Conservation (phyloP, 2,797 vertebrate genomes). For the Oreochromis grahami region DNA sequence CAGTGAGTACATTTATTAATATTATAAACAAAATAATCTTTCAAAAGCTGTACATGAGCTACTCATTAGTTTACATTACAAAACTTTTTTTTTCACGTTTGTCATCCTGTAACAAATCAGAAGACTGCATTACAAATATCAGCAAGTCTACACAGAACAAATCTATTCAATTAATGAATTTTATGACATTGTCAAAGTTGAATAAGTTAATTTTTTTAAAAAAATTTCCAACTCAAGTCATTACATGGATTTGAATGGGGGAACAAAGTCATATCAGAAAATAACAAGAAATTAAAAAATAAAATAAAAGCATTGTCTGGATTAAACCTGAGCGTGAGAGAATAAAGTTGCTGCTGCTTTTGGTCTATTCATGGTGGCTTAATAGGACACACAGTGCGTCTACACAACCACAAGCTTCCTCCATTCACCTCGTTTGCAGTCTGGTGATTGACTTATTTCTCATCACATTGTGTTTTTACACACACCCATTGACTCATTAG, state of each 20-base stretch:
- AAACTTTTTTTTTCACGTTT: not conserved
- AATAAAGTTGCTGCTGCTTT: not conserved
- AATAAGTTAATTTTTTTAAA: not conserved
- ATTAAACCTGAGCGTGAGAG: not conserved
- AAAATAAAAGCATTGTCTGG: not conserved
- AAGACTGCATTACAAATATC: not conserved
- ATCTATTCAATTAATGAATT: not conserved
- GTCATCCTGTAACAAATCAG: not conserved
- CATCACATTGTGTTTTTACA: not conserved
- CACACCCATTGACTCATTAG: not conserved
- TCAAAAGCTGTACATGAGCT: not conserved
- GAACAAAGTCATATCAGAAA: not conserved
- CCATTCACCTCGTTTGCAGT: not conserved
- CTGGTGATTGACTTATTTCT: not conserved
- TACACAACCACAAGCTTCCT: slow-evolving; percentile 1
- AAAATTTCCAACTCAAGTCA: not conserved
- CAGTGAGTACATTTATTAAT: not conserved
- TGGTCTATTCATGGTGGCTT: not conserved
- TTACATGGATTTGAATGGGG: not conserved
- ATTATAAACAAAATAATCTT: not conserved
- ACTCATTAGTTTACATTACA: not conserved
- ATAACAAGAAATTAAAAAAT: not conserved
- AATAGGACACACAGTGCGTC: not conserved
- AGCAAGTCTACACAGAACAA: not conserved
- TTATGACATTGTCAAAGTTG: not conserved